Conservation (phyloP, 2,888 invertebrate genomes). For the Formica aserva region DNA sequence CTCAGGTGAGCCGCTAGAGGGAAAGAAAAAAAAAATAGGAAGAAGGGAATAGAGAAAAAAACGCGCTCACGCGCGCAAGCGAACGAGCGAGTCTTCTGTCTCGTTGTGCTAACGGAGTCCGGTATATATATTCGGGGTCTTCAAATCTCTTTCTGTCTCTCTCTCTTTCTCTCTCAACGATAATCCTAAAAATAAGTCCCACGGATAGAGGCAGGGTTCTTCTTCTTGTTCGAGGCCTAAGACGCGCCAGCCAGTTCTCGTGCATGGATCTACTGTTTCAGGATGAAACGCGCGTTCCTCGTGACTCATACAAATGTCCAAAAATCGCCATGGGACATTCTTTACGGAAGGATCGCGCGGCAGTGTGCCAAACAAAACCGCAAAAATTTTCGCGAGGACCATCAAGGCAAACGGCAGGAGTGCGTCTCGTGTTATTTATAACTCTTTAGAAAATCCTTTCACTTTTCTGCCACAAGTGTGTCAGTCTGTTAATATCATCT, state of each 20-base stretch:
- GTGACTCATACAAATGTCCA: slow-evolving; percentile 64
- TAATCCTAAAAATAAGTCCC: slow-evolving; percentile 70
- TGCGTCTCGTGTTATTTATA: background rate
- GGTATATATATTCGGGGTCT: slow-evolving; percentile 52
- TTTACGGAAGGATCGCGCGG: slow-evolving; percentile 57
- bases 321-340: slow-evolving; percentile 61
- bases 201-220: slow-evolving; percentile 42
- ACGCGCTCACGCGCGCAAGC: slow-evolving; percentile 43
- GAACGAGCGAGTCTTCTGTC: slow-evolving; percentile 70
- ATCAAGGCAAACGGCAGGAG: background rate
- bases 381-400: slow-evolving; percentile 2
- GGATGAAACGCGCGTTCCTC: slow-evolving; percentile 42
- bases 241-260: slow-evolving; percentile 29
- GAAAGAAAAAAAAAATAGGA: slow-evolving; percentile 56
- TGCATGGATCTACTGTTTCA: slow-evolving; percentile 49
- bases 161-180: slow-evolving; percentile 45
- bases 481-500: background rate
- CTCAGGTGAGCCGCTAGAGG: slow-evolving; percentile 68
- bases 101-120: slow-evolving; percentile 54
- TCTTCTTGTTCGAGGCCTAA: slow-evolving; percentile 42
- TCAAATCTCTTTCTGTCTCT: background rate
- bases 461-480: background rate
- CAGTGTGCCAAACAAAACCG: slow-evolving; percentile 39
- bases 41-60: slow-evolving; percentile 39
- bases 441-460: background rate